Base-by-base conservation (phyloP, 2,113 vertebrate genomes). In the Periophthalmus modestus region DNA sequence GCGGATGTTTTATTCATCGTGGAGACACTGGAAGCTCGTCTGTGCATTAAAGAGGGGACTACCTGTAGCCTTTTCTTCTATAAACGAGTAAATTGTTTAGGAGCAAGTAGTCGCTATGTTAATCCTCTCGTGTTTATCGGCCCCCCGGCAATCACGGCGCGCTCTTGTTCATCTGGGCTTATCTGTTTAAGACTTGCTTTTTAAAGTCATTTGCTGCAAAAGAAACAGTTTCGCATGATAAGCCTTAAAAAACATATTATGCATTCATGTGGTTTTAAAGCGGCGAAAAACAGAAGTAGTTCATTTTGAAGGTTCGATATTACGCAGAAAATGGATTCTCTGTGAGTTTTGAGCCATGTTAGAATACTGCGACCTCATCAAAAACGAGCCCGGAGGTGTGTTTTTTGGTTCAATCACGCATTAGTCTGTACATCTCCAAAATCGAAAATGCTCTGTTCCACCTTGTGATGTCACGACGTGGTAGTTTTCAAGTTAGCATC, bases 1-100 rank as follows among this genome's bases (percentile, higher is more conserved):
- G 57, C 3, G 28, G 15, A 93, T 93, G 91, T 93, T 92, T 94
- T 93, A 93, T 94, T 93, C 91, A 94, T 93, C 23, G 19, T 5
- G 23, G 9, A 54, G 4, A 36, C 3, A 65, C 62, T 59, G 54
- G 19, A 68, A 62, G 69, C 55, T 58, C 61, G 58, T 66, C 58
- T 50, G 33, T 62, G 74, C 36, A 63, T 12, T 28, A 67, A 75
- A 80, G 24, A 66, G n/a, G n/a, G 63, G 48, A 73, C 77, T 87
- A 90, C 89, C 85, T 92, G 89, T 88, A 71, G 80, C 77, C 77
- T 83, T 59, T 75, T 85, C 63, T 69, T 72, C 74, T 39, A 83
- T 74, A 84, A 89, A 89, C 79, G 81, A 84, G 79, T 87, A 89
- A 89, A 90, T 86, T 82, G 88, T 89, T 88, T 82, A 82, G 80